Conservation (phyloP, 1,140 invertebrate genomes). For the Colletes latitarsis region DNA sequence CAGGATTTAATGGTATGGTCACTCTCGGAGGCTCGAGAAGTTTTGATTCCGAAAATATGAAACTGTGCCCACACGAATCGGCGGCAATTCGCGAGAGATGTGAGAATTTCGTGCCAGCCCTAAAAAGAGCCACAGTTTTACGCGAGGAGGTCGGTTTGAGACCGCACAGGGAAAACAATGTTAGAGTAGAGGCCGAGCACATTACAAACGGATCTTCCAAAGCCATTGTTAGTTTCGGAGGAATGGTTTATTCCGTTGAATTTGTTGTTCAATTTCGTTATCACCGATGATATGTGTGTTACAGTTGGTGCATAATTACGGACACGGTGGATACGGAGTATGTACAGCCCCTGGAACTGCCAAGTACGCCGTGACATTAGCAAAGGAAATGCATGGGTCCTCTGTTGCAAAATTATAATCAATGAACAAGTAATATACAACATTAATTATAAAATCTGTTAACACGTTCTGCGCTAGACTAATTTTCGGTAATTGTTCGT, state of each 20-base stretch:
- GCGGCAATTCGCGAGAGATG: slow-evolving; percentile 89
- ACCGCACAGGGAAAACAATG: slow-evolving; percentile 86
- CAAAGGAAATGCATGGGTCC: slow-evolving; percentile 81
- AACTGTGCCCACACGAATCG: slow-evolving; percentile 87
- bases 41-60: slow-evolving; percentile 88
- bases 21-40: slow-evolving; percentile 92
- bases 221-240: slow-evolving; percentile 61
- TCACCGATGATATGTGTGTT: slow-evolving; percentile 58
- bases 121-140: slow-evolving; percentile 85
- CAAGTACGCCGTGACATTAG: slow-evolving; percentile 86
- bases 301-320: slow-evolving; percentile 94
- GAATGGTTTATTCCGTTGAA: slow-evolving; percentile 13
- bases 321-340: slow-evolving; percentile 95
- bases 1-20: slow-evolving; percentile 86
- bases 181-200: slow-evolving; percentile 88
- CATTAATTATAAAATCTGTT: background rate
- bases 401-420: slow-evolving; percentile 65
- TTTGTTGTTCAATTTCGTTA: slow-evolving; percentile 5
- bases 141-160: slow-evolving; percentile 88
- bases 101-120: slow-evolving; percentile 85
- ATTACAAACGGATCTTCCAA: slow-evolving; percentile 60
- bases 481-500: no score
- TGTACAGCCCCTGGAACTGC: slow-evolving; percentile 93
- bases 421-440: background rate
- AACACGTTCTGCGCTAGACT: background rate